These are phyloP conservation scores for Salvelinus alpinus DNA, from an alignment of 2,113 vertebrate genomes.

Conservation along the genomic window DNA sequence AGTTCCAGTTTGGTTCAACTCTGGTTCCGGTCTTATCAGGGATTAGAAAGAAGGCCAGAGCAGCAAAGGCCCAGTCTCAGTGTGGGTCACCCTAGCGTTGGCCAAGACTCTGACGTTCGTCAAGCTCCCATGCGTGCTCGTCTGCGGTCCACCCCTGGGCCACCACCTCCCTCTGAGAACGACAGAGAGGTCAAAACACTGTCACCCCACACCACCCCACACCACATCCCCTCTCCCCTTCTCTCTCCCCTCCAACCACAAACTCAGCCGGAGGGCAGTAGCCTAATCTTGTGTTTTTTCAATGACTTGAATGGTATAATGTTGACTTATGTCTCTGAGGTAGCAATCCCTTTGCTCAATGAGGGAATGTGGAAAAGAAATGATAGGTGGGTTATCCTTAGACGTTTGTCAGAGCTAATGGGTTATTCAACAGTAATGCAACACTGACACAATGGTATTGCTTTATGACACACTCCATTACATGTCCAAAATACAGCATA, in stretches of 20 bases:
- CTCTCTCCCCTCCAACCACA: slow-evolving; percentile 15
- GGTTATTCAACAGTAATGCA: too few species aligned
- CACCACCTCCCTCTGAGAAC: slow-evolving; percentile 4
- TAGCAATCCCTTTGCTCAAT: too few species aligned
- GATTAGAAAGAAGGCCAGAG: too few species aligned
- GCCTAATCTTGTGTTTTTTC: background rate
- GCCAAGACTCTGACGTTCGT: background rate
- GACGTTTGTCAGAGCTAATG: too few species aligned
- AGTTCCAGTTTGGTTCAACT: background rate
- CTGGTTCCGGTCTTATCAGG: background rate
- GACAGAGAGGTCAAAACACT: background rate
- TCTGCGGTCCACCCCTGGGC: background rate
- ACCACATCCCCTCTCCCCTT: too few species aligned
- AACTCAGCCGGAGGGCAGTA: background rate
- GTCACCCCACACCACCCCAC: slow-evolving; percentile 21
- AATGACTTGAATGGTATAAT: too few species aligned
- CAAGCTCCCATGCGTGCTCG: background rate
- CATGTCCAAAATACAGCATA: slow-evolving; percentile 1
- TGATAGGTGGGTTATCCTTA: too few species aligned
- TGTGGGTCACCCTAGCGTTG: background rate
- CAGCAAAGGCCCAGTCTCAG: background rate
- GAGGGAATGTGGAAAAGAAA: too few species aligned
- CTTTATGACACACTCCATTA: background rate
- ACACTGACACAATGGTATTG: too few species aligned
- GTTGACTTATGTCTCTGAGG: too few species aligned